A percentile compares a stretch with the other conserved stretches of the same genome.
Conservation (phyloP, 2,888 invertebrate genomes). For the Leptopterna dolabrata region DNA sequence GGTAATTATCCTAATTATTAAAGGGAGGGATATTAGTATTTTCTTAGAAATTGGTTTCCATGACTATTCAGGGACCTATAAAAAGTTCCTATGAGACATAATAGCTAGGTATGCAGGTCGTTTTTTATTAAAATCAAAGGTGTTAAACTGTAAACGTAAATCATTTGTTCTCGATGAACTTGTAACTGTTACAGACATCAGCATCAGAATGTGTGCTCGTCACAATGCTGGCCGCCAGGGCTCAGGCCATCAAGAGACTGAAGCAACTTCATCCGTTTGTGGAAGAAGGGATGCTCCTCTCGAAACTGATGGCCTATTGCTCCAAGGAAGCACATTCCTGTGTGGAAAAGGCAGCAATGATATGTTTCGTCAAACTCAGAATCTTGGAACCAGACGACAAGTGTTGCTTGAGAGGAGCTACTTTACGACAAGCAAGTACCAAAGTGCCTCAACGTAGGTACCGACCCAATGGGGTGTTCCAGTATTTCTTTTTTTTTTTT, state of each 20-base stretch:
- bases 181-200: conserved; percentile 77
- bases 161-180: background rate
- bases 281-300: conserved; percentile 89
- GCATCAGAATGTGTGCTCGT: conserved; percentile 96
- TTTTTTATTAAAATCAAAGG: too few species aligned
- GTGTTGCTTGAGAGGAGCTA: conserved; percentile 83
- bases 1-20: too few species aligned
- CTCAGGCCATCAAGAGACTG: conserved; percentile 85
- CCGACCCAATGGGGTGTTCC: background rate
- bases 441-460: background rate
- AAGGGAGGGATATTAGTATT: too few species aligned
- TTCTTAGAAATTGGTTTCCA: too few species aligned
- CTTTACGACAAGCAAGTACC: conserved; percentile 77
- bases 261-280: conserved; percentile 87
- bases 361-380: conserved; percentile 88
- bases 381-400: conserved; percentile 90
- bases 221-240: conserved; percentile 90
- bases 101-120: too few species aligned
- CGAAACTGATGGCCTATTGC: conserved; percentile 93
- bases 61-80: too few species aligned
- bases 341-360: conserved; percentile 95
- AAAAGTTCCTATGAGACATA: too few species aligned
- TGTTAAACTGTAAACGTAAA: too few species aligned
- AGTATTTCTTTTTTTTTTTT: too few species aligned
- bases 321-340: conserved; percentile 92